phyloP scores from a whole-genome alignment of 2,888 invertebrate genomes.

The Macrophya annulata region DNA sequence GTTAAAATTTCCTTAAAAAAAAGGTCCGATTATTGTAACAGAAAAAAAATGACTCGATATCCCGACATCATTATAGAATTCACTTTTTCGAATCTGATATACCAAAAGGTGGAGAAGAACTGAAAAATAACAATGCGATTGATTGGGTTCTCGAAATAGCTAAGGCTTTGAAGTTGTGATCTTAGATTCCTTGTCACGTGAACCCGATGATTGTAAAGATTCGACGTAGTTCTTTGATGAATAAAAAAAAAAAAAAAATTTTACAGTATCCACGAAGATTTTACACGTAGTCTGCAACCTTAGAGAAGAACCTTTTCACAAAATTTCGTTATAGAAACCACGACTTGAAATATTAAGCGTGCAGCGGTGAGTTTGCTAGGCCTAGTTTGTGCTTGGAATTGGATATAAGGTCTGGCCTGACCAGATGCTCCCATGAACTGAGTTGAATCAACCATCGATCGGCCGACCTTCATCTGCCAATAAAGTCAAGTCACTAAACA shows the following conservation, averaged over 20 bases:
- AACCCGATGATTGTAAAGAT: constrained; percentile 13
- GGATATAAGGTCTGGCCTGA: constrained; percentile 10
- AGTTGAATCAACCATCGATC: constrained; percentile 33
- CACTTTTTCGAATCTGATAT: background rate
- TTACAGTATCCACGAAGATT: background rate
- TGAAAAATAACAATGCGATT: background rate
- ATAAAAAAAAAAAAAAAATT: no score
- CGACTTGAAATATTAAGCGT: constrained; percentile 40
- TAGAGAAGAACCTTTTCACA: constrained; percentile 9
- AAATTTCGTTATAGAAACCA: constrained; percentile 27
- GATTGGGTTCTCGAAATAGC: background rate
- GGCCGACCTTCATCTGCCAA: background rate
- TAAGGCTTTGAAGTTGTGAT: background rate
- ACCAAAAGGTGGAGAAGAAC: background rate
- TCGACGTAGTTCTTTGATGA: background rate
- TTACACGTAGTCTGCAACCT: background rate
- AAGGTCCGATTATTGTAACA: background rate
- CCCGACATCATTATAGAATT: background rate
- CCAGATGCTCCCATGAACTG: constrained; percentile 28
- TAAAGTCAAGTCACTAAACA: constrained; percentile 1
- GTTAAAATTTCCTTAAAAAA: background rate
- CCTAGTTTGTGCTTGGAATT: constrained; percentile 44
- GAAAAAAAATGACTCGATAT: background rate
- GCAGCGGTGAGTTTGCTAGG: constrained; percentile 7
- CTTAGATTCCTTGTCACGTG: constrained; percentile 34